These are phyloP conservation scores for Hetaerina titia DNA, from an alignment of 2,888 invertebrate genomes.

Conservation along the genomic window DNA sequence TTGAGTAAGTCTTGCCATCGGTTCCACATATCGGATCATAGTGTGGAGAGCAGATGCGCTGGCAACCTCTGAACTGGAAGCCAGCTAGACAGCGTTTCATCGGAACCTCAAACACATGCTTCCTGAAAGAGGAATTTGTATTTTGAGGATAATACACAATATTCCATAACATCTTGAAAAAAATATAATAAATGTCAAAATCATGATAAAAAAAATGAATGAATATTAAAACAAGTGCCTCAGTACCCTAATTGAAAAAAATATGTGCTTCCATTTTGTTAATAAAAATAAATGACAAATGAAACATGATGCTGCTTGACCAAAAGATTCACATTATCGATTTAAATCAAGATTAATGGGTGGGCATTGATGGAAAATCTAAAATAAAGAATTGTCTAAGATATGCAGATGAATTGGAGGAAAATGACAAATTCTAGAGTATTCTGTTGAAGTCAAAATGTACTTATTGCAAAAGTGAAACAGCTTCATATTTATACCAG, in stretches of 20 bases:
- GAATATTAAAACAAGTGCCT: not conserved
- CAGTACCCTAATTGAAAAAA: not conserved
- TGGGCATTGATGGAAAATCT: not conserved
- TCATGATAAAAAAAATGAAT: not conserved
- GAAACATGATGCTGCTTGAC: not conserved
- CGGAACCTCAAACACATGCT: conserved; percentile 94
- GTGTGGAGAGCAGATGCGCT: conserved; percentile 90
- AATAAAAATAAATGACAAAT: not conserved
- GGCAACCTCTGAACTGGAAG: conserved; percentile 92
- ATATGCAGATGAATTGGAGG: no score
- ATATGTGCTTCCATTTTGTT: not conserved
- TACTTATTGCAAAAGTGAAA: not conserved
- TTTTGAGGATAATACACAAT: not conserved
- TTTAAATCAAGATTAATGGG: not conserved
- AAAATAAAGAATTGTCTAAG: not conserved
- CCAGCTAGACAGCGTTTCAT: conserved; percentile 91
- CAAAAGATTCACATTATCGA: not conserved
- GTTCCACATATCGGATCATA: conserved; percentile 96
- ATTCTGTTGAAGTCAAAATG: not conserved
- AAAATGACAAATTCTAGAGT: no score
- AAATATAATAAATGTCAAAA: not conserved
- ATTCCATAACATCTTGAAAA: not conserved
- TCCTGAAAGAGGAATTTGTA: conserved; percentile 79
- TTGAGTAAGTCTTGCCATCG: conserved; percentile 94
- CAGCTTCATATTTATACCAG: no score